Conservation (phyloP, 2,888 invertebrate species). For the Griposia aprilina region DNA sequence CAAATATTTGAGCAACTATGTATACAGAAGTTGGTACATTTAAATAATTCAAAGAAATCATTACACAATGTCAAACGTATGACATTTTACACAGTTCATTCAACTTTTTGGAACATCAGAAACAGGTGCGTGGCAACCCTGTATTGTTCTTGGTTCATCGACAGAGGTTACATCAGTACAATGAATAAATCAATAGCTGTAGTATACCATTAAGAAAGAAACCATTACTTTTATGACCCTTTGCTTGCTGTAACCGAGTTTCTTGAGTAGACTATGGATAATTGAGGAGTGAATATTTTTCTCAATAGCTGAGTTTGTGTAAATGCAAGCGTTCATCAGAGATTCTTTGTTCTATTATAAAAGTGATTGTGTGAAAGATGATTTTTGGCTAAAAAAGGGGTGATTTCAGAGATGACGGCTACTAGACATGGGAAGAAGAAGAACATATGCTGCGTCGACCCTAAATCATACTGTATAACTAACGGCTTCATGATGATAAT, state of each 20-base stretch:
- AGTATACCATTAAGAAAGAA: slow-evolving; percentile 47
- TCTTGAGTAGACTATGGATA: slow-evolving; percentile 10
- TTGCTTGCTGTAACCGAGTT: slow-evolving; percentile 26
- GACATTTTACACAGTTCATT: slow-evolving; percentile 14
- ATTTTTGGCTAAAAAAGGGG: no score
- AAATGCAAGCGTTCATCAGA: neutral
- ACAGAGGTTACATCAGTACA: slow-evolving; percentile 53
- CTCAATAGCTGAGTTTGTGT: slow-evolving; percentile 2
- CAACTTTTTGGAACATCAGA: neutral
- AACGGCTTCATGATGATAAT: no score
- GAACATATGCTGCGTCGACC: no score
- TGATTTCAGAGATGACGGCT: no score
- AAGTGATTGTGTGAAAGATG: no score
- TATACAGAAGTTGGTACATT: slow-evolving; percentile 10
- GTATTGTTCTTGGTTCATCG: slow-evolving; percentile 36
- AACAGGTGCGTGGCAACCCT: slow-evolving; percentile 34
- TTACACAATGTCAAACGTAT: slow-evolving; percentile 11
- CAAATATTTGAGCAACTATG: slow-evolving; percentile 18
- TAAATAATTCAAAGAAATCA: slow-evolving; percentile 34
- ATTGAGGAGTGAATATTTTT: slow-evolving; percentile 29
- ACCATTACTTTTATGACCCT: slow-evolving; percentile 55
- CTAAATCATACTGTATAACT: no score
- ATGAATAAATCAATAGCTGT: slow-evolving; percentile 60
- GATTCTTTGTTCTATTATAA: no score
- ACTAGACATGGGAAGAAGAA: no score